Conservation (phyloP, 2,888 invertebrate species). For the Drosophila melanosoma region DNA sequence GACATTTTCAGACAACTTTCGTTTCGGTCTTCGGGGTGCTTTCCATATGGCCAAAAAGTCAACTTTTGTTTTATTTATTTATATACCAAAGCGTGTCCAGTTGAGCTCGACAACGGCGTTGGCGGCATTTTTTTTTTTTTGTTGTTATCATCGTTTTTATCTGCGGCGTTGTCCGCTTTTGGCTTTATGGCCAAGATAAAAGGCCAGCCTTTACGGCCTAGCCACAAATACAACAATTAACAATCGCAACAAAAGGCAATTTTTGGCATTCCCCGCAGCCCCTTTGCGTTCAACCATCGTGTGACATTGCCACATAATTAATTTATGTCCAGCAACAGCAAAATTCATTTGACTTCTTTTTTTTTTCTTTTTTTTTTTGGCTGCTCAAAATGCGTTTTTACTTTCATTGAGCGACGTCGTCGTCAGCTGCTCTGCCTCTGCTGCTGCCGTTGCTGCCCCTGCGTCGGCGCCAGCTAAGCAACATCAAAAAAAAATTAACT, state of each 20-base stretch:
- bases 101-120: constrained; percentile 36
- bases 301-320: constrained; percentile 74
- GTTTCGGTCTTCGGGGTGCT: constrained; percentile 61
- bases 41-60: constrained; percentile 52
- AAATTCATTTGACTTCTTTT: constrained; percentile 57
- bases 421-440: constrained; percentile 32
- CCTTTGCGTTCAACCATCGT: neutral
- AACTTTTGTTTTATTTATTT: constrained; percentile 57
- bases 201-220: constrained; percentile 49
- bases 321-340: constrained; percentile 48
- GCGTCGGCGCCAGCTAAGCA: constrained; percentile 62
- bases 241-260: constrained; percentile 60
- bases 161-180: constrained; percentile 34
- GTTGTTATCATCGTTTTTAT: constrained; percentile 65
- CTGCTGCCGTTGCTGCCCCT: constrained; percentile 27
- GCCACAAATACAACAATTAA: constrained; percentile 28
- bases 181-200: constrained; percentile 59
- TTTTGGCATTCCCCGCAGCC: constrained; percentile 36
- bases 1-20: constrained; percentile 78
- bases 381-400: constrained; percentile 78
- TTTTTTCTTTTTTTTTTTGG: constrained; percentile 1
- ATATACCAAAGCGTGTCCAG: constrained; percentile 40
- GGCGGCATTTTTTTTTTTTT: constrained; percentile 4
- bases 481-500: constrained; percentile 81
- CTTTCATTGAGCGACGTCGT: constrained; percentile 75